Conservation (phyloP, 2,113 vertebrate species). For the Prionailurus bengalensis region DNA sequence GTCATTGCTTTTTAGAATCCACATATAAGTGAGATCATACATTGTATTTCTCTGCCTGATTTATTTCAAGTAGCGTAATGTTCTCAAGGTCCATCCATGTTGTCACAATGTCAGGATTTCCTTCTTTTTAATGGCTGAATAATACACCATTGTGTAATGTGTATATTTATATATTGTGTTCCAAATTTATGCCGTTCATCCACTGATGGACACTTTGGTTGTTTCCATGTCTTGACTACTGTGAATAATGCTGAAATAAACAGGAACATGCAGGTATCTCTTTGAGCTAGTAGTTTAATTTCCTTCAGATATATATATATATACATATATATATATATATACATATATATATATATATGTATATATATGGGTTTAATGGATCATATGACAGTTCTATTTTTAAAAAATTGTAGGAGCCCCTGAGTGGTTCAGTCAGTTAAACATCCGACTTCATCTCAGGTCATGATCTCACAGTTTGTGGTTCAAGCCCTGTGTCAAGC, state of each 20-base stretch:
- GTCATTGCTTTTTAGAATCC: neutral
- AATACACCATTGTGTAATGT: neutral
- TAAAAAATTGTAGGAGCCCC: too few relatives aligned
- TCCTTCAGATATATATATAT: neutral
- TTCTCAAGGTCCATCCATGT: neutral
- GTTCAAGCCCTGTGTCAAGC: too few relatives aligned
- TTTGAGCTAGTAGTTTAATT: neutral
- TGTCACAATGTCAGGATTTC: neutral
- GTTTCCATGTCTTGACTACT: neutral
- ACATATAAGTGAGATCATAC: neutral
- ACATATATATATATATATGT: neutral
- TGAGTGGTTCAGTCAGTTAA: too few relatives aligned
- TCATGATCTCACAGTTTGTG: too few relatives aligned
- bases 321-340: too few relatives aligned
- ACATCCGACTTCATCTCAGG: too few relatives aligned
- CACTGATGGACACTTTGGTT: neutral
- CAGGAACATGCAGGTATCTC: neutral
- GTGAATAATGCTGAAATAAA: neutral
- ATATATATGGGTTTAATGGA: neutral
- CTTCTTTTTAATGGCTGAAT: neutral
- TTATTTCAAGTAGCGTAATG: neutral
- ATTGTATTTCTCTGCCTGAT: neutral
- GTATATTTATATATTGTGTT: neutral
- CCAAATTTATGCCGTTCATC: neutral
- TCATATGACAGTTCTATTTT: neutral